Base-by-base conservation (phyloP, 2,797 vertebrate species). In the Tadarida brasiliensis region DNA sequence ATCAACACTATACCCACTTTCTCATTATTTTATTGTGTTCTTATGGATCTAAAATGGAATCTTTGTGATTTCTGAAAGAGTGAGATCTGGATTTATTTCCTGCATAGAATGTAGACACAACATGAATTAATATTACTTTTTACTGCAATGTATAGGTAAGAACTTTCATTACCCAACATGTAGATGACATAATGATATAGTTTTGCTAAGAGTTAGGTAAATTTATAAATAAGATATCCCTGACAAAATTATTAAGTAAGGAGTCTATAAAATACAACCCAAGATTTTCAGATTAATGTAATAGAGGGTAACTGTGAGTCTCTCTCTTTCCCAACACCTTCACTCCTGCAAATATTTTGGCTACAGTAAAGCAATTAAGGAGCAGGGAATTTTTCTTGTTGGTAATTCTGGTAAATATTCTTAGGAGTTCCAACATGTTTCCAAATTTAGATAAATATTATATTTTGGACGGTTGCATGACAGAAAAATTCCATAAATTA, bases 301-400 rank as follows among this genome's bases (percentile, higher is more conserved):
- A 82, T 85, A 81, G 22, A 94, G 30, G n/a, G 7, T 10, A 81
- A 56, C 3, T 47, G 1, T 82, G 5, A 90, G 77, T 49, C 20
- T 90, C 33, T 76, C 15, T 86, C 28, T 22, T 77, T 71, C 14
- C 26, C 8, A 76, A 57, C 33, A 87, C 11, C 24, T 61, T 16
- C 5, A 30, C 24, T 56, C 1, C 33, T 93, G 82, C 28, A 87
- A 78, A 51, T 87, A 61, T 93, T 95, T 94, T 87, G 65, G 24
- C 8, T 68, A 65, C 1, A 87, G 17, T 35, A 86, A 87, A 76
- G 4, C 16, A 76, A 49, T 44, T 83, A 87, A 84, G 70, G 47
- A 87, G 8, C 7, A 78, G 76, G 47, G 24, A 10, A 11, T 56
- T 81, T 70, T 65, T 59, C 44, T 76, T 94, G 35, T 26, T 76